phyloP scores from a whole-genome alignment of 1,140 invertebrate species.

The Halyomorpha halys region DNA sequence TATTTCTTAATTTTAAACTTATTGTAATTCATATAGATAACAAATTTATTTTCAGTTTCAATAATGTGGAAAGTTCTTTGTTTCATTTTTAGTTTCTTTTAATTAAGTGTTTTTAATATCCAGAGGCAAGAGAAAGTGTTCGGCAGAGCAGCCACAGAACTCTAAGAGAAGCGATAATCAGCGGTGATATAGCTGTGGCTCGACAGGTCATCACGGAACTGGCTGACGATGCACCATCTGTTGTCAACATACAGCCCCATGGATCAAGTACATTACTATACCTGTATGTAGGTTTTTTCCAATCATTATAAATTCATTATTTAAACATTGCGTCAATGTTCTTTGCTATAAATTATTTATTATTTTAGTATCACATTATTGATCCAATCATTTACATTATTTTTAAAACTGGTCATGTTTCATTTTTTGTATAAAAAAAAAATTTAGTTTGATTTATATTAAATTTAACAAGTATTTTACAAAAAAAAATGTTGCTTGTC shows the following conservation, averaged over 20 bases:
- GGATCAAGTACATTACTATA: constrained; percentile 78
- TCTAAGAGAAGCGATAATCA: constrained; percentile 57
- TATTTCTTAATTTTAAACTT: no score
- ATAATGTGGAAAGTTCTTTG: neutral
- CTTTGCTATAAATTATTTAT: no score
- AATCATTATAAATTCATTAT: neutral
- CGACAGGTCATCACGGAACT: constrained; percentile 53
- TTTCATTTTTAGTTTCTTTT: constrained; percentile 1
- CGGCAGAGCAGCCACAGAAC: constrained; percentile 56
- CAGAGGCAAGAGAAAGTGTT: constrained; percentile 61
- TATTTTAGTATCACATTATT: no score
- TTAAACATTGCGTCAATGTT: neutral
- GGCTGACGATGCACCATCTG: constrained; percentile 55
- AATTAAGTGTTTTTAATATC: constrained; percentile 18
- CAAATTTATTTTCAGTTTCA: neutral
- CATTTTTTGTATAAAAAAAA: no score
- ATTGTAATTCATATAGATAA: no score
- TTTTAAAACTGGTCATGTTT: no score
- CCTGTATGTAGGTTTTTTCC: constrained; percentile 46
- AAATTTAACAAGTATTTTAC: no score
- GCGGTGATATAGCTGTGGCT: constrained; percentile 53
- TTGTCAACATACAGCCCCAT: constrained; percentile 75
- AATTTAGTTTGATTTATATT: no score
- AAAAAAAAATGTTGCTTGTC: no score
- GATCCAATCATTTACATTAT: no score